Percentiles rank a stretch among this genome's conserved stretches.
Evolutionary conservation across 2,113 vertebrate genomes (phyloP).

Genomic region (Formicarius rufipectus): DNA sequence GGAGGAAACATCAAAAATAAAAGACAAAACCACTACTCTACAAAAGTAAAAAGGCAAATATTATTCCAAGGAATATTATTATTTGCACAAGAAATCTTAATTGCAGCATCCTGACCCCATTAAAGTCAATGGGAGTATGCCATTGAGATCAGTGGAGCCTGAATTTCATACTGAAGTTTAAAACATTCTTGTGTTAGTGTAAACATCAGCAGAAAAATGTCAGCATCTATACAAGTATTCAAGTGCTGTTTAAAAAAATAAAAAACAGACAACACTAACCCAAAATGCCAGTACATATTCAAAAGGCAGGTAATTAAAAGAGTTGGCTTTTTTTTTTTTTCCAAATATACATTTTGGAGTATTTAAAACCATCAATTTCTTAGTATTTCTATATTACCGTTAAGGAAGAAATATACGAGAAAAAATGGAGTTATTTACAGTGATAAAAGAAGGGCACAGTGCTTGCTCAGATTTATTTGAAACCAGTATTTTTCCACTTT

Average conservation of each 20-base stretch:
- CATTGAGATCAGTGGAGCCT: conserved; percentile 5
- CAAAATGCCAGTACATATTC: conserved; percentile 44
- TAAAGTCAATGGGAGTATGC: not conserved
- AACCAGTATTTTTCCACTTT: not conserved
- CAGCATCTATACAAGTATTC: conserved; percentile 61
- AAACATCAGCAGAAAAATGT: conserved; percentile 64
- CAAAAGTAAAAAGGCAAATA: conserved; percentile 68
- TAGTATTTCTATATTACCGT: not conserved
- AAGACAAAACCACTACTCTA: conserved; percentile 19
- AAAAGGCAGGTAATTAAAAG: conserved; percentile 55
- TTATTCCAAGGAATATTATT: conserved; percentile 40
- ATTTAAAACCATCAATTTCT: conserved; percentile 17
- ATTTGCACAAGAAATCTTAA: conserved; percentile 40
- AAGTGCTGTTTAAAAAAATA: conserved; percentile 66
- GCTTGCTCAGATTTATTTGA: conserved; percentile 14
- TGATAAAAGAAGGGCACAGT: conserved; percentile 38
- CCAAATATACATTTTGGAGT: conserved; percentile 47
- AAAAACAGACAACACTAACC: conserved; percentile 59
- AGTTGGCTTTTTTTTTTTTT: not conserved
- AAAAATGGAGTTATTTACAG: not conserved
- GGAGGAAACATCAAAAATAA: conserved; percentile 46
- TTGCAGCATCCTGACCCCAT: conserved; percentile 60
- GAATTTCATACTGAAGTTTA: conserved; percentile 38
- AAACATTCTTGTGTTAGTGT: conserved; percentile 60
- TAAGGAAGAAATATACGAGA: not conserved